phyloP scores from a whole-genome alignment of 2,113 vertebrate species.

The Hystrix brachyura region DNA sequence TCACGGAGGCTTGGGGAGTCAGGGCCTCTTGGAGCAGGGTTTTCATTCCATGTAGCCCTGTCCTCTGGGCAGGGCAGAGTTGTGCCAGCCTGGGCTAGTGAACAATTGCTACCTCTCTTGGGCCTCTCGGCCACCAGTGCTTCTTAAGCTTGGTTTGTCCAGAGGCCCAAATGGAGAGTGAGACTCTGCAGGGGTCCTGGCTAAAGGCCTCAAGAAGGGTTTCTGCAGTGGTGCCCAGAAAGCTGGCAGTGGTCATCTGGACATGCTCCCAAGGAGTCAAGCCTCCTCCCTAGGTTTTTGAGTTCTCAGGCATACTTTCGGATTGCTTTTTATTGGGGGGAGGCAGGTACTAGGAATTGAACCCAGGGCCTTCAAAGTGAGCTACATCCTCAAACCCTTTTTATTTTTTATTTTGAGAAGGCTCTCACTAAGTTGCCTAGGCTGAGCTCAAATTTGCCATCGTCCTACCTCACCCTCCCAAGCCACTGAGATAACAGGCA shows the following conservation, averaged over 20 bases:
- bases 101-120: neutral
- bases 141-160: neutral
- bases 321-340: too few relatives aligned
- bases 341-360: neutral
- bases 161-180: neutral
- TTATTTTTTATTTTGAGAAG: neutral
- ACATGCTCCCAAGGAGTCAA: neutral
- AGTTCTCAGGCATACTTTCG: neutral
- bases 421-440: neutral
- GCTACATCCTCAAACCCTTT: neutral
- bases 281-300: neutral
- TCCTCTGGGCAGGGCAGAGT: neutral
- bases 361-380: neutral
- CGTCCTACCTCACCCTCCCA: neutral
- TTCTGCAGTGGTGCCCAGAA: neutral
- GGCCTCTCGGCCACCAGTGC: neutral
- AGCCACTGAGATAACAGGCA: neutral
- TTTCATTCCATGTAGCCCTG: conserved; percentile 13
- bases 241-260: neutral
- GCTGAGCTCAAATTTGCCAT: neutral
- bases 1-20: conserved; percentile 52
- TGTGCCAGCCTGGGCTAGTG: neutral
- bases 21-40: conserved; percentile 77
- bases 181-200: neutral
- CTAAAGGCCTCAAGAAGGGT: neutral